These are phyloP conservation scores for Scarus forsteni DNA, from an alignment of 2,797 vertebrate genomes.

Conservation along the genomic window DNA sequence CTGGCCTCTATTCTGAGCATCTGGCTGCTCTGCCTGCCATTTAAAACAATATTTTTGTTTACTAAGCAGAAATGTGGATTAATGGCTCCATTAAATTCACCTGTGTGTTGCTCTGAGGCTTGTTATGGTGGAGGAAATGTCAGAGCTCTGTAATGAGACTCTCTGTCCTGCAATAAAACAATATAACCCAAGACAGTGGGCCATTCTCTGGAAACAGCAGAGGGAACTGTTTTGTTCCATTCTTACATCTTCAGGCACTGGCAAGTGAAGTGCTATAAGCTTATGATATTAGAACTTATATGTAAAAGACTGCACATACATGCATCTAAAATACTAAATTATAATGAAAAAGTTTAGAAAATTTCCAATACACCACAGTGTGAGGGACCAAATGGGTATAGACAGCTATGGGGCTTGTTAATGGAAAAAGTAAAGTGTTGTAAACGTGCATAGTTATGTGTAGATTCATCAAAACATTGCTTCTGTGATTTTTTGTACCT, in stretches of 20 bases:
- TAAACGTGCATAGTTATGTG: too few relatives aligned
- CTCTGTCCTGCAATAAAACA: slow-evolving; percentile 14
- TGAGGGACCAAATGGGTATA: too few relatives aligned
- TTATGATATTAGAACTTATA: too few relatives aligned
- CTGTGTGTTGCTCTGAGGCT: not conserved
- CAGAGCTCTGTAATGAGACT: not conserved
- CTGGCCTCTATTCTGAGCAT: slow-evolving; percentile 13
- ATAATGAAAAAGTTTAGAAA: too few relatives aligned
- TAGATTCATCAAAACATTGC: too few relatives aligned
- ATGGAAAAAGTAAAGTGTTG: too few relatives aligned
- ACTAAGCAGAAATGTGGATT: slow-evolving; percentile 31
- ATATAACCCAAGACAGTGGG: not conserved
- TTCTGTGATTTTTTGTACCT: too few relatives aligned
- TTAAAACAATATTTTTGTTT: slow-evolving; percentile 28
- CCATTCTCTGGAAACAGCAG: not conserved
- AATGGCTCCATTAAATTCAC: slow-evolving; percentile 11
- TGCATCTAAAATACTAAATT: too few relatives aligned
- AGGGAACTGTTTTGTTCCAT: not conserved
- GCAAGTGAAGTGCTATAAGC: not conserved
- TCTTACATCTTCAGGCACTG: not conserved
- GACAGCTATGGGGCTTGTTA: too few relatives aligned
- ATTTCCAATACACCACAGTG: too few relatives aligned
- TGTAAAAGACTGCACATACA: too few relatives aligned
- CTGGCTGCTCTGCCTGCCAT: slow-evolving; percentile 24
- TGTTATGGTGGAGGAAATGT: slow-evolving; percentile 1